Conservation (phyloP, 2,888 invertebrate genomes). For the Drosophila formosana region DNA sequence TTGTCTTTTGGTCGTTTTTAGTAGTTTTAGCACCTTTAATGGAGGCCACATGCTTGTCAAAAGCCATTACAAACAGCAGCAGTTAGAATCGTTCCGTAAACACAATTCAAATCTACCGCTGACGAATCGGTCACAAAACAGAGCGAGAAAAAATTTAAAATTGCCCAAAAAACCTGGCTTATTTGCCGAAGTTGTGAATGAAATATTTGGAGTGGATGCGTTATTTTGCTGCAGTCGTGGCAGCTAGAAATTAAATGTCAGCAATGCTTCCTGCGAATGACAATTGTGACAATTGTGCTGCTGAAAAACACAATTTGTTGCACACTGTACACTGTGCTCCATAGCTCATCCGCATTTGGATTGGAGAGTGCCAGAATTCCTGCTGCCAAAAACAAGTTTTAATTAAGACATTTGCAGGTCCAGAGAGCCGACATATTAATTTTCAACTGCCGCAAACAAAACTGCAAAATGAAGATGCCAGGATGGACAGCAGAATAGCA, state of each 20-base stretch:
- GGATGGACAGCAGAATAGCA: conserved; percentile 39
- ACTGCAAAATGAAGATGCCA: conserved; percentile 56
- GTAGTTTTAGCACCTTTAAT: conserved; percentile 64
- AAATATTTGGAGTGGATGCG: conserved; percentile 27
- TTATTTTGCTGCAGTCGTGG: conserved; percentile 30
- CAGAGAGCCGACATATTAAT: conserved; percentile 67
- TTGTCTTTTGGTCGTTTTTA: conserved; percentile 54
- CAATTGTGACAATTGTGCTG: conserved; percentile 39
- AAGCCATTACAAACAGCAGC: conserved; percentile 46
- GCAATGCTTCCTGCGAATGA: conserved; percentile 30
- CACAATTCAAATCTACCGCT: conserved; percentile 13
- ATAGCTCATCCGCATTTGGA: conserved; percentile 10
- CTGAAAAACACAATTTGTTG: conserved; percentile 40
- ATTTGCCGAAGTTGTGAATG: neutral
- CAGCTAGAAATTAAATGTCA: conserved; percentile 50
- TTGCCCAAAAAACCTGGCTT: neutral
- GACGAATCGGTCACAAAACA: conserved; percentile 12
- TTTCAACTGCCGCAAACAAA: conserved; percentile 64
- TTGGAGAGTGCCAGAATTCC: conserved; percentile 21
- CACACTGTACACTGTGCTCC: conserved; percentile 12
- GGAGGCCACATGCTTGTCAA: conserved; percentile 58
- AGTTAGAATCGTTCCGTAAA: conserved; percentile 5
- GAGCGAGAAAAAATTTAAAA: neutral
- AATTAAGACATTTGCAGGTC: conserved; percentile 74
- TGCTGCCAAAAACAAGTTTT: conserved; percentile 64